Conservation (phyloP, 2,888 invertebrate genomes). For the Clitarchus hookeri region DNA sequence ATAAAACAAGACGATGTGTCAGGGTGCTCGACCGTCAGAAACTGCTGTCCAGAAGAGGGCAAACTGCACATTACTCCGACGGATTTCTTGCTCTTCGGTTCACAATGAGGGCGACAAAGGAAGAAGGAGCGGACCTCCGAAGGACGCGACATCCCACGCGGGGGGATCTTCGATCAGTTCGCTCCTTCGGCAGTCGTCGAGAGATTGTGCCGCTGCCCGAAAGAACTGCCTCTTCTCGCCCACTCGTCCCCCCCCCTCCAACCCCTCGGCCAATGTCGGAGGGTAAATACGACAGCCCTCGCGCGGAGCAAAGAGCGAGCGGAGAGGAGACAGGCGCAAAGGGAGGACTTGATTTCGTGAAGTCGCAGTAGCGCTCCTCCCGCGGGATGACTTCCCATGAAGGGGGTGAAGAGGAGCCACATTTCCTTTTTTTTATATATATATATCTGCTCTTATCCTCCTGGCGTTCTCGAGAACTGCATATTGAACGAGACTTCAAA, state of each 20-base stretch:
- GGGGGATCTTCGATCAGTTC: too few relatives aligned
- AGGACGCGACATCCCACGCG: too few relatives aligned
- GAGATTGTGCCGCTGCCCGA: not conserved
- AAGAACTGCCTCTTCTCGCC: not conserved
- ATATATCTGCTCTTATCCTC: not conserved
- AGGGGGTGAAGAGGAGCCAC: not conserved
- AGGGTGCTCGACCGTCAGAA: too few relatives aligned
- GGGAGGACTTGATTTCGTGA: constrained; percentile 4
- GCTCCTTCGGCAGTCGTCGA: not conserved
- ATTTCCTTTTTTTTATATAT: not conserved
- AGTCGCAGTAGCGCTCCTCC: not conserved
- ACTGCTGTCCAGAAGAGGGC: too few relatives aligned
- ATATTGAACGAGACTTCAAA: not conserved
- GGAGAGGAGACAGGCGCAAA: not conserved
- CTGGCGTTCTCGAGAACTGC: not conserved
- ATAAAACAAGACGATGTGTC: too few relatives aligned
- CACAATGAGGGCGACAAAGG: too few relatives aligned
- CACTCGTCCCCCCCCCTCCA: too few relatives aligned
- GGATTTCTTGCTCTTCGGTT: too few relatives aligned
- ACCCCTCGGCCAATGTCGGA: not conserved
- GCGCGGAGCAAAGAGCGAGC: not conserved
- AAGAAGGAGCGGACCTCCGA: too few relatives aligned
- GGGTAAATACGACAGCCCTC: not conserved
- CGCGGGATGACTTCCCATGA: not conserved
- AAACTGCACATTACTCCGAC: too few relatives aligned